Evolutionary conservation across 2,113 vertebrate species (phyloP).

Genomic region (Aspidoscelis tigris): DNA sequence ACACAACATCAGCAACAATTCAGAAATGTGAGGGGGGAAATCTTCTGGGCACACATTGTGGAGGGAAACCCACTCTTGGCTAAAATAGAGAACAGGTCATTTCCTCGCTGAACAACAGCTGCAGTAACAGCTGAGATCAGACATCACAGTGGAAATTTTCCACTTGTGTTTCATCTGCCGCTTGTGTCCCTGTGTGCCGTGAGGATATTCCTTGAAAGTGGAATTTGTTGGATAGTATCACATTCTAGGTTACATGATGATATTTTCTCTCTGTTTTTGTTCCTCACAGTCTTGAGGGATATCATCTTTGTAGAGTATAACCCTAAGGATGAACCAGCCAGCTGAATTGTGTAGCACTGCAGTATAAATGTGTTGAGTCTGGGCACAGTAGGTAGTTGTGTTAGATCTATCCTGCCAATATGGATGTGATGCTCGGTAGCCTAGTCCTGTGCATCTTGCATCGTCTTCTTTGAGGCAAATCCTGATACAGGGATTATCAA

Average conservation of each 20-base stretch:
- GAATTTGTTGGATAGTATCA: background rate
- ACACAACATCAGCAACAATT: too few relatives aligned
- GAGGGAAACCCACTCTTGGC: background rate
- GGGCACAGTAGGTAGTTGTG: background rate
- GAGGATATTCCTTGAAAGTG: background rate
- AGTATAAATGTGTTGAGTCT: background rate
- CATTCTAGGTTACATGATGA: background rate
- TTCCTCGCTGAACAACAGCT: background rate
- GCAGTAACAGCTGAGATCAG: background rate
- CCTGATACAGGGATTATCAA: slow-evolving; percentile 1
- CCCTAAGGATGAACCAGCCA: background rate
- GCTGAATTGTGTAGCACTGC: background rate
- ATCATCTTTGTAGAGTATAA: background rate
- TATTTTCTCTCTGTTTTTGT: background rate
- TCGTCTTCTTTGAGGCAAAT: background rate
- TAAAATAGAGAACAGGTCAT: background rate
- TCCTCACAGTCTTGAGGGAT: background rate
- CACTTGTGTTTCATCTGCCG: background rate
- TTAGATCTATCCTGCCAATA: slow-evolving; percentile 6
- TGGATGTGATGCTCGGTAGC: background rate
- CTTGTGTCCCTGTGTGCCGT: background rate
- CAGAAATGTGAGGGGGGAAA: too few relatives aligned
- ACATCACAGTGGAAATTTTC: background rate
- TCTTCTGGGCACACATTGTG: too few relatives aligned
- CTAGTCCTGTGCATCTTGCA: too few relatives aligned